Evolutionary conservation across 2,113 vertebrate species (phyloP).

Genomic region (Mugil cephalus): DNA sequence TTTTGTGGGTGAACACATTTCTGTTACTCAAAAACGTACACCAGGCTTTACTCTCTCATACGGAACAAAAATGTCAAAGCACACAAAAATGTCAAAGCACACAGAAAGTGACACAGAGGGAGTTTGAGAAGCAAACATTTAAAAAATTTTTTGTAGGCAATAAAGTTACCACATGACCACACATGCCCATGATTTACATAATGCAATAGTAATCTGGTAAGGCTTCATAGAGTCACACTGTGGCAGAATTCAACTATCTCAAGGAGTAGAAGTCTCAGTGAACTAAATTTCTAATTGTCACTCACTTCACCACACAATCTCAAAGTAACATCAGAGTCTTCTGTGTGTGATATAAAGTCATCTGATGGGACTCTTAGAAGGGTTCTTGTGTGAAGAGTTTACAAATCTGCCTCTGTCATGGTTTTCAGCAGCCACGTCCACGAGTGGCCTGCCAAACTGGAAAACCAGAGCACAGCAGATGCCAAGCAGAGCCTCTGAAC

Average conservation of each 20-base stretch:
- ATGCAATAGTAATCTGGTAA: no score
- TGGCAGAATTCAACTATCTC: neutral
- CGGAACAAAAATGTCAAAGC: no score
- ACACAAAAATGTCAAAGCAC: no score
- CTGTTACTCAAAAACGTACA: no score
- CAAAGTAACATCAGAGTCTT: conserved; percentile 35
- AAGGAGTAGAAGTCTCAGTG: conserved; percentile 31
- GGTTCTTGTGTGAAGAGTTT: conserved; percentile 43
- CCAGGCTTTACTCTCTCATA: no score
- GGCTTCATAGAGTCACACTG: no score
- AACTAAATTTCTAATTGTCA: conserved; percentile 33
- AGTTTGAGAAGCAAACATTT: no score
- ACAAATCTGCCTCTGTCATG: conserved; percentile 70
- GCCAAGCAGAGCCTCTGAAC: conserved; percentile 58
- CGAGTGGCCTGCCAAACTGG: conserved; percentile 65
- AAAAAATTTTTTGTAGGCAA: no score
- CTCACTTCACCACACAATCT: conserved; percentile 36
- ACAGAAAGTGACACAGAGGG: no score
- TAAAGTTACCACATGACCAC: no score
- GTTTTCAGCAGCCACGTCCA: conserved; percentile 75
- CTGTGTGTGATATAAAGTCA: conserved; percentile 42
- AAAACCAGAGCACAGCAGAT: conserved; percentile 55
- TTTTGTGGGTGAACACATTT: no score
- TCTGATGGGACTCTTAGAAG: conserved; percentile 42
- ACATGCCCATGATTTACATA: no score